These are phyloP conservation scores for Pyrocephalus nanus DNA, from an alignment of 2,797 vertebrate genomes.

Conservation along the genomic window DNA sequence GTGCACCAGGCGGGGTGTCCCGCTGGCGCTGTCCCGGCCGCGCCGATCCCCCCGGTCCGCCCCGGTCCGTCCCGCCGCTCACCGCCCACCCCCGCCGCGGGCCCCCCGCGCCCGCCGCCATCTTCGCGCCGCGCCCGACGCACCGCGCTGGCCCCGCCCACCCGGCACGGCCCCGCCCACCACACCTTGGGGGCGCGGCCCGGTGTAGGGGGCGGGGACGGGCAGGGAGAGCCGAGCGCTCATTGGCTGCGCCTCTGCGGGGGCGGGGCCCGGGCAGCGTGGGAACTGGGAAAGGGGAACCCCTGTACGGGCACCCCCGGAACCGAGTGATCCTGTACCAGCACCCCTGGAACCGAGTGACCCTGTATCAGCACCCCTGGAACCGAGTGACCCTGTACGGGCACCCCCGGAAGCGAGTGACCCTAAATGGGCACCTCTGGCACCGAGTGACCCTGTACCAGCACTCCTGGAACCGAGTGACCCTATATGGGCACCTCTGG, in stretches of 20 bases:
- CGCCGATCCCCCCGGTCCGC: neutral
- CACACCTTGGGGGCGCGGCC: neutral
- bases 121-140: conserved; percentile 29
- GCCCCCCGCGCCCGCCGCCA: neutral
- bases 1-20: neutral
- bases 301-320: too few relatives aligned
- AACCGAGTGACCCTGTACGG: too few relatives aligned
- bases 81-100: neutral
- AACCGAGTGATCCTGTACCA: too few relatives aligned
- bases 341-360: neutral
- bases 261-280: neutral
- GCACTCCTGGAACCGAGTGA: too few relatives aligned
- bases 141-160: neutral
- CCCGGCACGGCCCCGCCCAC: neutral
- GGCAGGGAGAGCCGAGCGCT: neutral
- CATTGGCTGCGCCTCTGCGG: neutral
- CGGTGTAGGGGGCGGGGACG: neutral
- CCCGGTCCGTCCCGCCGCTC: neutral
- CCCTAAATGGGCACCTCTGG: too few relatives aligned
- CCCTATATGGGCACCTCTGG: too few relatives aligned
- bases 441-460: too few relatives aligned
- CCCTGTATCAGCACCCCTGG: too few relatives aligned
- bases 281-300: neutral
- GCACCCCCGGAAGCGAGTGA: neutral
- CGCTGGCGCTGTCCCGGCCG: neutral